Conservation (phyloP, 2,113 vertebrate species). For the Pleuronectes platessa region DNA sequence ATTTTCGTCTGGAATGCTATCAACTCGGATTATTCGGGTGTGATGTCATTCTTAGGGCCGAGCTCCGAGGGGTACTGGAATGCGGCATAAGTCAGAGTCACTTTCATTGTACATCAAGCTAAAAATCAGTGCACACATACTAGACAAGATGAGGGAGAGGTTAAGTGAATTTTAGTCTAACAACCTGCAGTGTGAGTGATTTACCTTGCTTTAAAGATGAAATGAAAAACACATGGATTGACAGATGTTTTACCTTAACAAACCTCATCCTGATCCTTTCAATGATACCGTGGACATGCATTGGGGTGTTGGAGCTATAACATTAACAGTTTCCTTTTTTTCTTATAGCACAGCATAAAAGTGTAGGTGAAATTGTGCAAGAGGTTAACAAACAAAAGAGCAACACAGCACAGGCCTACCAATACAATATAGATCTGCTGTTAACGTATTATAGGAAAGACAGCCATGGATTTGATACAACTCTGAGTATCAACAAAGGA, state of each 20-base stretch:
- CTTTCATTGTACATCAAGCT: neutral
- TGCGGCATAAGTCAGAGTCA: too few relatives aligned
- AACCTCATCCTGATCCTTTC: neutral
- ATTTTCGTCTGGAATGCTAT: too few relatives aligned
- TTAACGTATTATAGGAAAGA: neutral
- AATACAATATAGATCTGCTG: neutral
- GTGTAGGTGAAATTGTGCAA: neutral
- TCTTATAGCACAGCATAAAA: neutral
- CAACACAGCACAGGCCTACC: neutral
- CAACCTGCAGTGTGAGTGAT: neutral
- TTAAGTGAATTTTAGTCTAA: neutral
- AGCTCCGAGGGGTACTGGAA: too few relatives aligned
- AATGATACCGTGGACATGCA: neutral
- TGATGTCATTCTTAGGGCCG: too few relatives aligned
- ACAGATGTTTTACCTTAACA: neutral
- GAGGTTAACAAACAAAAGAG: neutral
- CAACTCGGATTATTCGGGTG: too few relatives aligned
- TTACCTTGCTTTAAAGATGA: neutral
- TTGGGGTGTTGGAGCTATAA: neutral
- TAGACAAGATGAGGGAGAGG: neutral
- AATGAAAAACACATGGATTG: neutral
- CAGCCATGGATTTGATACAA: neutral
- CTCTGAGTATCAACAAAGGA: conserved; percentile 22
- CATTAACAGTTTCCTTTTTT: neutral
- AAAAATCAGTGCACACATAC: neutral